Percentiles rank a stretch among this genome's conserved stretches.
phyloP scores from a whole-genome alignment of 2,888 invertebrate species.

The Drosophila fulvimacula region DNA sequence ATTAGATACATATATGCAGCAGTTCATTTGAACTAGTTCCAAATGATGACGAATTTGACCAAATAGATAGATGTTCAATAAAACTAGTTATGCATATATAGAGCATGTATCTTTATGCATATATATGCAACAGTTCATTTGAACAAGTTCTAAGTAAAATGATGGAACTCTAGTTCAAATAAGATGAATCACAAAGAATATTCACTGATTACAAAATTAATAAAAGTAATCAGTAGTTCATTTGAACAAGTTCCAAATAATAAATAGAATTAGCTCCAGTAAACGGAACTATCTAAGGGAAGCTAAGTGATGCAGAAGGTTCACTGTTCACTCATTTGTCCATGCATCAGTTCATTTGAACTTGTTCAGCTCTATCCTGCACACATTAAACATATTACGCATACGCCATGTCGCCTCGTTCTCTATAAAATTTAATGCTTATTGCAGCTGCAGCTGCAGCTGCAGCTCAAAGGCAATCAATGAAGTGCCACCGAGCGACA shows the following conservation, averaged over 20 bases:
- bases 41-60: not conserved
- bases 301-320: too few relatives aligned
- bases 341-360: not conserved
- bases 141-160: not conserved
- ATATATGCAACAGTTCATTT: not conserved
- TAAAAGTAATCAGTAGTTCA: not conserved
- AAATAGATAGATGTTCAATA: too few relatives aligned
- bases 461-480: conserved; percentile 71
- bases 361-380: not conserved
- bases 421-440: conserved; percentile 53
- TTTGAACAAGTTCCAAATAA: not conserved
- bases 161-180: not conserved
- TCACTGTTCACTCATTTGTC: not conserved
- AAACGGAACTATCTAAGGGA: not conserved
- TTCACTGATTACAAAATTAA: not conserved
- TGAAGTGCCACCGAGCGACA: conserved; percentile 49
- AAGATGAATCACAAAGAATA: not conserved
- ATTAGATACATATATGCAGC: not conserved
- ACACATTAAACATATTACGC: conserved; percentile 57
- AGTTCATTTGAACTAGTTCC: not conserved
- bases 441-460: conserved; percentile 50
- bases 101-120: too few relatives aligned
- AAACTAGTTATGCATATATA: too few relatives aligned
- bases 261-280: not conserved
- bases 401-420: conserved; percentile 48